These are phyloP conservation scores for Babylonia areolata DNA, from an alignment of 1,140 invertebrate genomes.

Conservation along the genomic window DNA sequence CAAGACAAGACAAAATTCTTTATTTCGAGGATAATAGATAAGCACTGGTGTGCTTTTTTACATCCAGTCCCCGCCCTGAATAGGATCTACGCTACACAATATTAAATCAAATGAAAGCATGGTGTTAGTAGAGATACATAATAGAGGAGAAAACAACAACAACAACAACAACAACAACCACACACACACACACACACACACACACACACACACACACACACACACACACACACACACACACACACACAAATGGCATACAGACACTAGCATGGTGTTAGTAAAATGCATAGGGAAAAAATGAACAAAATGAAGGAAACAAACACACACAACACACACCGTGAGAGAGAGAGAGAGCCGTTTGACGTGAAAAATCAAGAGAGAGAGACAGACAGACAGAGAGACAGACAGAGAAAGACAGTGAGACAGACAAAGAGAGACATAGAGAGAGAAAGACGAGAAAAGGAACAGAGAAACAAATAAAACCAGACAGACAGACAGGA, in stretches of 20 bases:
- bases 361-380: too few relatives aligned
- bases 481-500: background rate
- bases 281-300: too few relatives aligned
- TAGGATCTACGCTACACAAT: too few relatives aligned
- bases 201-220: too few relatives aligned
- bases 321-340: background rate
- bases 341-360: constrained; percentile 11
- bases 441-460: background rate
- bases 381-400: background rate
- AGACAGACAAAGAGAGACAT: background rate
- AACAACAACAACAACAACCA: background rate
- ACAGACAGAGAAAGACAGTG: background rate
- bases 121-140: background rate
- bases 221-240: too few relatives aligned
- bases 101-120: background rate
- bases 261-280: too few relatives aligned
- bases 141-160: background rate
- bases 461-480: background rate
- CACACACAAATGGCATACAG: too few relatives aligned
- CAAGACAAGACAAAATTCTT: background rate
- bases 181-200: too few relatives aligned
- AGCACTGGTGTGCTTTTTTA: too few relatives aligned
- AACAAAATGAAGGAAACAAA: too few relatives aligned
- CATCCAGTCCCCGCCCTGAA: too few relatives aligned
- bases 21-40: too few relatives aligned